Conservation (phyloP, 2,113 vertebrate genomes). For the Dasypus novemcinctus region DNA sequence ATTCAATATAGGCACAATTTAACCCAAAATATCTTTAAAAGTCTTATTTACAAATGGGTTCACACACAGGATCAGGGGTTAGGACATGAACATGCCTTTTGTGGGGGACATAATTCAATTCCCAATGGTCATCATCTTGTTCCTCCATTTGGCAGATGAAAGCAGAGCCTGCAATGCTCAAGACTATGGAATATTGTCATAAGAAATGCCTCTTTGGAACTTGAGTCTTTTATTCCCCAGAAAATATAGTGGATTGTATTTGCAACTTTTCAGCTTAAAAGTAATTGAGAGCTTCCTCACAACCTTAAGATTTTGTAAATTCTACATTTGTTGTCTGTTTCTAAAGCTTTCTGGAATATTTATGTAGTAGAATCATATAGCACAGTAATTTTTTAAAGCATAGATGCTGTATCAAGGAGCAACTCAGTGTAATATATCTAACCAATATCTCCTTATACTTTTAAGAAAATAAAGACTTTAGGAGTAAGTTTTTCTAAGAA, state of each 20-base stretch:
- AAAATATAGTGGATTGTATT: constrained; percentile 46
- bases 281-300: constrained; percentile 42
- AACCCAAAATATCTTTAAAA: too few relatives aligned
- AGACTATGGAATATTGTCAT: constrained; percentile 36
- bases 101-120: too few relatives aligned
- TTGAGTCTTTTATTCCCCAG: constrained; percentile 69
- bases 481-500: neutral
- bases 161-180: constrained; percentile 58
- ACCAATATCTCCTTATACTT: neutral
- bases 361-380: constrained; percentile 11
- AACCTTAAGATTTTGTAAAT: constrained; percentile 56
- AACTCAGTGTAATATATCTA: neutral
- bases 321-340: constrained; percentile 42
- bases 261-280: constrained; percentile 56
- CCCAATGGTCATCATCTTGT: constrained; percentile 2
- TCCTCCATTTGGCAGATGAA: constrained; percentile 46
- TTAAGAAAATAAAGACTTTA: constrained; percentile 1
- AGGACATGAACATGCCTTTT: too few relatives aligned
- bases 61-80: too few relatives aligned
- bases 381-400: neutral
- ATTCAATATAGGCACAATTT: too few relatives aligned
- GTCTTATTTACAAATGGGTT: too few relatives aligned
- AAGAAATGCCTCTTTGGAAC: constrained; percentile 54
- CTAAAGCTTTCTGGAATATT: neutral
- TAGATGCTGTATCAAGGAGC: neutral